phyloP scores from a whole-genome alignment of 2,888 invertebrate species.

The Drosophila affinis region DNA sequence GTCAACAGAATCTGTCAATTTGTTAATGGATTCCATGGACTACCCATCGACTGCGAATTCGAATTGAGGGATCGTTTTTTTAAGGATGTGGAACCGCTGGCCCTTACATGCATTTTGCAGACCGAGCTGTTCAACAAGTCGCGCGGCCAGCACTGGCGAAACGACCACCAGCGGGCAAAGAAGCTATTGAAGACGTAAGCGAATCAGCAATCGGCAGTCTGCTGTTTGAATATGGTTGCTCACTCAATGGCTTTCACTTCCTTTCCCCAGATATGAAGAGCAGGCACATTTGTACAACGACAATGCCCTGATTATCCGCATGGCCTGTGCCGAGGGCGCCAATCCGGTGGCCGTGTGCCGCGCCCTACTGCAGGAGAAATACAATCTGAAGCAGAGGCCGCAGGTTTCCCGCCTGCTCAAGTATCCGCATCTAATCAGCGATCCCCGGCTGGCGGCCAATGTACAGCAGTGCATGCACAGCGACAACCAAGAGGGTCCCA shows the following conservation, averaged over 20 bases:
- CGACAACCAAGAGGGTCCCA: conserved; percentile 93
- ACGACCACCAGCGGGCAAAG: conserved; percentile 85
- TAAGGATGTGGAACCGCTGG: conserved; percentile 85
- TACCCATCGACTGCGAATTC: conserved; percentile 86
- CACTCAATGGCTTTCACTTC: neutral
- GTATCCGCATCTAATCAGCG: conserved; percentile 79
- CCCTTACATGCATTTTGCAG: conserved; percentile 89
- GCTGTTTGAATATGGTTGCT: neutral
- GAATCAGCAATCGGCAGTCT: neutral
- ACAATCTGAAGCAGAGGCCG: conserved; percentile 66
- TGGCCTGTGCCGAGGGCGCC: conserved; percentile 70
- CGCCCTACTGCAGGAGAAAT: conserved; percentile 78
- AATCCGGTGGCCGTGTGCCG: conserved; percentile 80
- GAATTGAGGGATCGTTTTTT: conserved; percentile 85
- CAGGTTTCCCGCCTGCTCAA: conserved; percentile 77
- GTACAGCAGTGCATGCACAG: conserved; percentile 88
- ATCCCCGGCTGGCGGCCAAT: conserved; percentile 78
- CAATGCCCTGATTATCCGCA: conserved; percentile 69
- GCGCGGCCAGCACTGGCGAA: conserved; percentile 87
- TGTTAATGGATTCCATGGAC: conserved; percentile 85
- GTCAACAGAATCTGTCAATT: conserved; percentile 81
- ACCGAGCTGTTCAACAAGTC: conserved; percentile 87
- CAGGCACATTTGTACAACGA: conserved; percentile 47
- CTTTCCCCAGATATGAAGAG: conserved; percentile 65
- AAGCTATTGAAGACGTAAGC: conserved; percentile 83